Base-by-base conservation (phyloP, 2,113 vertebrate genomes). In the Zapus hudsonius region DNA sequence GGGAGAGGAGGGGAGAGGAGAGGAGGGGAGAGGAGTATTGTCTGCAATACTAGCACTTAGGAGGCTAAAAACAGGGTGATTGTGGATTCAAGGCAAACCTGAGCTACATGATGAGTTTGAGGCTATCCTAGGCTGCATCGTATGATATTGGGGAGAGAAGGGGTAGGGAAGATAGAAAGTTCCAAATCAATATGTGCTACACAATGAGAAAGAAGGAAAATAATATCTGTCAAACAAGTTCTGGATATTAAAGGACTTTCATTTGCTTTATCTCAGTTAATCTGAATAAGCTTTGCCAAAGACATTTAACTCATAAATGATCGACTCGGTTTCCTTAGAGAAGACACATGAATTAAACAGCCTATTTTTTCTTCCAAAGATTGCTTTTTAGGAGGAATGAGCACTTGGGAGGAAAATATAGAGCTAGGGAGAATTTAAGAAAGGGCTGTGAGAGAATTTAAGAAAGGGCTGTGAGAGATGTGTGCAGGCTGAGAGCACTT, bases 371-470 rank as follows among this genome's bases (percentile, higher is more conserved):
- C 15, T 86, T 55, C 20, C 55, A 29, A 23, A 7, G 47, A 73
- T 63, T 90, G 86, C 85, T 69, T 79, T 94, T 87, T 91, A 89
- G 13, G 57, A 95, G 38, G 91, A 66, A 73, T 67, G 33, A 89
- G 27, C n/a, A 76, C 70, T 20, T 72, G 23, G 40, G 16, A 78
- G 57, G 76, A 91, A 92, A 86, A 79, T 15, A 78, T 70, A 44
- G n/a, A 74, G 25, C 38, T 88, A 36, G 38, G 25, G 19, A 67
- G 70, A 84, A 83, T 64, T 66, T 94, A 63, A 81, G n/a, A 82
- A 69, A 25, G 52, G 52, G 11, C 52, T 52, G 52, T n/a, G 38
- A 31, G 19, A 67, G 70, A 84, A 83, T 64, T 66, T 94, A 63
- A 81, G n/a, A 82, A 69, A 25, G 52, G 52, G 11, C 52, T 52